phyloP scores from a whole-genome alignment of 2,797 vertebrate genomes.

The Distichodus sexfasciatus region DNA sequence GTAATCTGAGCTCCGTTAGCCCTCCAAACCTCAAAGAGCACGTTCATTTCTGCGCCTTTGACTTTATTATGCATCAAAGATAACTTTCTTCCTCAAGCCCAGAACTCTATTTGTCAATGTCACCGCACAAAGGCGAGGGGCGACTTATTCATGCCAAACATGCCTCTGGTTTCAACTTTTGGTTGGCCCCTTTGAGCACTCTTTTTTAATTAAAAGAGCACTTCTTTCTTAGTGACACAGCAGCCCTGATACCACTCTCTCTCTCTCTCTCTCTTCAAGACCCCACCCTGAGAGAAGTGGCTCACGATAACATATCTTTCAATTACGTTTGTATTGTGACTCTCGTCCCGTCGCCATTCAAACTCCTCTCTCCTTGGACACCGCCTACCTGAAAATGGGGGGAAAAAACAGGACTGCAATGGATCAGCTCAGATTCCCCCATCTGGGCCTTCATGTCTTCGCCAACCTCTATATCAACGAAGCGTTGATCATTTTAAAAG shows the following conservation, averaged over 20 bases:
- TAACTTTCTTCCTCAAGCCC: constrained; percentile 73
- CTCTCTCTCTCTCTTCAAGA: constrained; percentile 30
- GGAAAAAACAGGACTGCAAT: constrained; percentile 65
- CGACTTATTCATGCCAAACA: constrained; percentile 82
- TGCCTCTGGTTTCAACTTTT: constrained; percentile 77
- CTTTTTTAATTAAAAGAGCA: constrained; percentile 78
- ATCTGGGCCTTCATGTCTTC: constrained; percentile 46
- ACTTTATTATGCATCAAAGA: constrained; percentile 81
- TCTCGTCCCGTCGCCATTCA: constrained; percentile 72
- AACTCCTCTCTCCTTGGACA: constrained; percentile 45
- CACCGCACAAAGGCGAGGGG: constrained; percentile 74
- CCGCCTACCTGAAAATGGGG: constrained; percentile 67
- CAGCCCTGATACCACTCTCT: constrained; percentile 69
- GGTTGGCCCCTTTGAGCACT: constrained; percentile 69
- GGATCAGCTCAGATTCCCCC: constrained; percentile 67
- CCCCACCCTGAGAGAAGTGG: constrained; percentile 63
- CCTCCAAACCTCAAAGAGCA: constrained; percentile 76
- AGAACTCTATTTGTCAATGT: constrained; percentile 81
- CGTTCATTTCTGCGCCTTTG: constrained; percentile 79
- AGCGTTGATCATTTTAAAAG: too few relatives aligned
- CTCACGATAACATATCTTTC: constrained; percentile 82
- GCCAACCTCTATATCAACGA: constrained; percentile 62
- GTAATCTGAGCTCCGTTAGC: constrained; percentile 73
- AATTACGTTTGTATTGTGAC: constrained; percentile 82
- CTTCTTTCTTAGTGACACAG: constrained; percentile 65